phyloP scores from a whole-genome alignment of 2,888 invertebrate species.

The Corbicula japonica region DNA sequence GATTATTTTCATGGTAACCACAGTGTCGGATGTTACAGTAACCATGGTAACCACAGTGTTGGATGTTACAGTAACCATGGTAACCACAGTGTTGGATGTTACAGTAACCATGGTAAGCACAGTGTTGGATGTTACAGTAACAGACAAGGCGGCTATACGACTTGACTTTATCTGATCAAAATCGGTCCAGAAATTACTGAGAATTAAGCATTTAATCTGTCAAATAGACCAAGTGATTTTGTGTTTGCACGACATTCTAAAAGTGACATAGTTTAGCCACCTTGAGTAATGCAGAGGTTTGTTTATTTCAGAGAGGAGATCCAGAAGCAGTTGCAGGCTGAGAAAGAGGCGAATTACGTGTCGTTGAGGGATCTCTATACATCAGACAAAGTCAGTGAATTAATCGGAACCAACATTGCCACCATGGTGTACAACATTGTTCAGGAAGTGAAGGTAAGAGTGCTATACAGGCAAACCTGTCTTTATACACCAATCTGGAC shows the following conservation, averaged over 20 bases:
- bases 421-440: background rate
- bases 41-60: too few species aligned
- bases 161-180: background rate
- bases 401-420: background rate
- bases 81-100: too few species aligned
- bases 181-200: background rate
- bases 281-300: background rate
- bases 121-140: background rate
- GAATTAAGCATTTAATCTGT: background rate
- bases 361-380: too few species aligned
- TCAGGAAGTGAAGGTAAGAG: slow-evolving; percentile 4
- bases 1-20: too few species aligned
- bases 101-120: too few species aligned
- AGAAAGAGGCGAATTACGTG: slow-evolving; percentile 18
- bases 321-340: slow-evolving; percentile 20
- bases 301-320: slow-evolving; percentile 41
- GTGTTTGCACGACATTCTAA: background rate
- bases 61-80: too few species aligned
- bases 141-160: background rate
- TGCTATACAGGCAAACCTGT: slow-evolving; percentile 5
- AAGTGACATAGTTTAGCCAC: background rate
- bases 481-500: too few species aligned
- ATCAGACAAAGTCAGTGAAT: too few species aligned
- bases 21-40: too few species aligned
- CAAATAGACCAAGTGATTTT: background rate